Conservation (phyloP, 1,140 invertebrate species). For the Nebria ingens region DNA sequence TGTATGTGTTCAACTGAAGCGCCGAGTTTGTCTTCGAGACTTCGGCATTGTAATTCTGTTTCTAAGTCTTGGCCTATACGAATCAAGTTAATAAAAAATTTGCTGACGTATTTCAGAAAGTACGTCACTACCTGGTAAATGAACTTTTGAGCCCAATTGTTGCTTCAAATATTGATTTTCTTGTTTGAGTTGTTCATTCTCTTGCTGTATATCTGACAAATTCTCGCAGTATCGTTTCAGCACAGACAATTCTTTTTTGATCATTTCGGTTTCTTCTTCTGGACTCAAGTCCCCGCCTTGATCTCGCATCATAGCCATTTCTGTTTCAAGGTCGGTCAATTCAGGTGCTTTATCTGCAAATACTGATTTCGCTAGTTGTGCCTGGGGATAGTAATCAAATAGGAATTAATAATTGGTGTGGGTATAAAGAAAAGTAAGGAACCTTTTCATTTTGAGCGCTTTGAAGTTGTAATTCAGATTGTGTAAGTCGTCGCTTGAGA, state of each 20-base stretch:
- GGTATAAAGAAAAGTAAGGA: too few relatives aligned
- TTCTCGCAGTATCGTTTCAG: slow-evolving; percentile 15
- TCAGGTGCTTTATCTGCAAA: neutral
- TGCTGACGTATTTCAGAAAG: too few relatives aligned
- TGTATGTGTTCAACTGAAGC: neutral
- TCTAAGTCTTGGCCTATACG: neutral
- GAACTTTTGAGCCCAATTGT: neutral
- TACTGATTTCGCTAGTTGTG: neutral
- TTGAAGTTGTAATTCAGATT: neutral
- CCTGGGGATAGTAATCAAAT: neutral
- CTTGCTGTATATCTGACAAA: slow-evolving; percentile 10
- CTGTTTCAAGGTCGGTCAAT: slow-evolving; percentile 6
- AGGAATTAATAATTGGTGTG: too few relatives aligned
- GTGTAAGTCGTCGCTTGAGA: neutral
- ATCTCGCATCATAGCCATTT: slow-evolving; percentile 16
- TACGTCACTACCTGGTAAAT: neutral
- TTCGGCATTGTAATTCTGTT: neutral
- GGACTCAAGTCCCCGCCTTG: slow-evolving; percentile 16
- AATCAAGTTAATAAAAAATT: neutral
- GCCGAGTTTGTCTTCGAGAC: neutral
- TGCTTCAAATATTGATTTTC: slow-evolving; percentile 11
- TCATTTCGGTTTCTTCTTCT: slow-evolving; percentile 16
- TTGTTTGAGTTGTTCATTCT: slow-evolving; percentile 12
- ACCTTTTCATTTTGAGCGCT: neutral
- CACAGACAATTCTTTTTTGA: slow-evolving; percentile 11